phyloP scores from a whole-genome alignment of 2,888 invertebrate species.

The Brenthis daphne region DNA sequence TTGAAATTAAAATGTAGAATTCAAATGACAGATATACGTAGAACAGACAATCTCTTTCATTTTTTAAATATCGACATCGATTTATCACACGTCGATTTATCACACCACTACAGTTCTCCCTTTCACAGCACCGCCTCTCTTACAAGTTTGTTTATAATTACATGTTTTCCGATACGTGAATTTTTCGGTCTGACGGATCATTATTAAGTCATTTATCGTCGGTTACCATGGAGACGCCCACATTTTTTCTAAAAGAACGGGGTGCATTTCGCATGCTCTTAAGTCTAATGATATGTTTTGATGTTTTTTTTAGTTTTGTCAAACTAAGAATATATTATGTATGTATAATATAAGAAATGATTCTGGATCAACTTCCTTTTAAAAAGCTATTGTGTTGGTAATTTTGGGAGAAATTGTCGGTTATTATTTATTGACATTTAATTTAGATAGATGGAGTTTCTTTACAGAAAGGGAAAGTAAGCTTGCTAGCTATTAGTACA shows the following conservation, averaged over 20 bases:
- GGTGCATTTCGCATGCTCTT: constrained; percentile 54
- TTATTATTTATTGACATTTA: constrained; percentile 30
- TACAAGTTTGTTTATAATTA: constrained; percentile 66
- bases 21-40: too few relatives aligned
- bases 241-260: constrained; percentile 48
- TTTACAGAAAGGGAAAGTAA: constrained; percentile 4
- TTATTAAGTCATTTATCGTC: constrained; percentile 71
- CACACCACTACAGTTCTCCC: constrained; percentile 44
- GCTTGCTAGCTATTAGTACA: background rate
- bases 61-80: constrained; percentile 9
- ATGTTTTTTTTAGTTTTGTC: constrained; percentile 46
- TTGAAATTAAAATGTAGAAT: too few relatives aligned
- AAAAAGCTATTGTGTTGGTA: constrained; percentile 31
- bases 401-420: constrained; percentile 20
- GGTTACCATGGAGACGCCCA: constrained; percentile 71
- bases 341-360: constrained; percentile 22
- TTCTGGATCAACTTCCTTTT: constrained; percentile 28
- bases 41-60: too few relatives aligned
- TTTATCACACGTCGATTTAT: constrained; percentile 11
- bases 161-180: constrained; percentile 71
- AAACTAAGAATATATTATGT: constrained; percentile 19
- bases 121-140: constrained; percentile 44
- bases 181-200: constrained; percentile 65
- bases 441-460: constrained; percentile 29
- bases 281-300: constrained; percentile 57